Evolutionary conservation across 2,113 vertebrate genomes (phyloP).

Genomic region (Todiramphus chloris): DNA sequence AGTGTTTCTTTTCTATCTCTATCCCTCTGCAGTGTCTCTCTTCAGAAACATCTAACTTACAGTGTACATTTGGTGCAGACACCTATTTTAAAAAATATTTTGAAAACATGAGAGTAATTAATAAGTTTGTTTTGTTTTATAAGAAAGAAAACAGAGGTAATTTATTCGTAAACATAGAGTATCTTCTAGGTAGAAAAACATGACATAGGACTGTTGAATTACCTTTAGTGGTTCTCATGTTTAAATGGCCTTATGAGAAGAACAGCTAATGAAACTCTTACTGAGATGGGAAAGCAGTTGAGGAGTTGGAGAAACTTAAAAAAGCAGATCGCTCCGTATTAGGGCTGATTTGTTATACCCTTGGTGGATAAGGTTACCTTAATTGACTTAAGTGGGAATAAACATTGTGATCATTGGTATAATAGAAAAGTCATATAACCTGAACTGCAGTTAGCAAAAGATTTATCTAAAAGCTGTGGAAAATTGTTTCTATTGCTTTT

Average conservation of each 20-base stretch:
- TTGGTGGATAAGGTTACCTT: background rate
- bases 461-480: background rate
- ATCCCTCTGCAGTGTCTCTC: background rate
- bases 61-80: background rate
- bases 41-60: background rate
- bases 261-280: constrained; percentile 39
- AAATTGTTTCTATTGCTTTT: background rate
- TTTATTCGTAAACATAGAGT: background rate
- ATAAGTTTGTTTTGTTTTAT: background rate
- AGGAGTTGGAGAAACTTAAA: constrained; percentile 54
- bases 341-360: background rate
- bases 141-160: background rate
- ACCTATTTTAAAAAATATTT: background rate
- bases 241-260: constrained; percentile 26
- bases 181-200: background rate
- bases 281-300: constrained; percentile 18
- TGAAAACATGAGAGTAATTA: background rate
- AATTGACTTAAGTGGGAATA: background rate
- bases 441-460: background rate
- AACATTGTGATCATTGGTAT: background rate
- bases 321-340: constrained; percentile 11
- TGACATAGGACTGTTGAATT: background rate
- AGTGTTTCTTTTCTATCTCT: background rate
- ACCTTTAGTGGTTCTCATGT: background rate
- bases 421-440: background rate